These are phyloP conservation scores for Cydia fagiglandana DNA, from an alignment of 1,140 invertebrate species.

Conservation along the genomic window DNA sequence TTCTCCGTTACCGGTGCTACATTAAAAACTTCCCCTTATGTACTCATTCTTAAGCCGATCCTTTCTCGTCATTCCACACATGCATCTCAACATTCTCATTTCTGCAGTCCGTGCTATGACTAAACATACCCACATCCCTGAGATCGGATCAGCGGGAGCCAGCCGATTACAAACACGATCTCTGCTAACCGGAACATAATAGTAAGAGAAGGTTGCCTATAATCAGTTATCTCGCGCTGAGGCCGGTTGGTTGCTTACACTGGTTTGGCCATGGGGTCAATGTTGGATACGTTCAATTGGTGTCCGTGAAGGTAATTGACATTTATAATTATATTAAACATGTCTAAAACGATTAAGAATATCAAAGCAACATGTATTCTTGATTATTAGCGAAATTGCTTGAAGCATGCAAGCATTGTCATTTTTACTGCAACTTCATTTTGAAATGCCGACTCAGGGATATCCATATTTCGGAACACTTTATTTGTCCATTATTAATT, in stretches of 20 bases:
- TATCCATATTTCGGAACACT: too few relatives aligned
- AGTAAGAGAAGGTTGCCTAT: constrained; percentile 40
- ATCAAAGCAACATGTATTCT: neutral
- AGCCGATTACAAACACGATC: constrained; percentile 26
- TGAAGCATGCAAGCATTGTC: too few relatives aligned
- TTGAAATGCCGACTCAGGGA: too few relatives aligned
- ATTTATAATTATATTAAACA: constrained; percentile 26
- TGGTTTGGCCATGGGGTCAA: constrained; percentile 49
- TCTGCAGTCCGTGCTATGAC: neutral
- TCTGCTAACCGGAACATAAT: constrained; percentile 46
- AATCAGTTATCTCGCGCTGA: constrained; percentile 40
- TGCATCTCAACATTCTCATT: too few relatives aligned
- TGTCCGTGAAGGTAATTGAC: constrained; percentile 42
- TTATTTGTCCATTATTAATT: too few relatives aligned
- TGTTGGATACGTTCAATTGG: constrained; percentile 46
- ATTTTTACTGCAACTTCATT: too few relatives aligned
- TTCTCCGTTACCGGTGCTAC: too few relatives aligned
- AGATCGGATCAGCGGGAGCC: constrained; percentile 17
- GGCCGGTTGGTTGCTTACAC: constrained; percentile 40
- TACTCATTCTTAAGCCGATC: too few relatives aligned
- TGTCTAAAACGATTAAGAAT: neutral
- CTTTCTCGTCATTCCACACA: too few relatives aligned
- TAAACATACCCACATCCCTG: constrained; percentile 9
- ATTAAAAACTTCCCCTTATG: too few relatives aligned
- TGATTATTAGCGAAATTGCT: too few relatives aligned